Base-by-base conservation (phyloP, 2,797 vertebrate species). In the Urophycis tenuis region DNA sequence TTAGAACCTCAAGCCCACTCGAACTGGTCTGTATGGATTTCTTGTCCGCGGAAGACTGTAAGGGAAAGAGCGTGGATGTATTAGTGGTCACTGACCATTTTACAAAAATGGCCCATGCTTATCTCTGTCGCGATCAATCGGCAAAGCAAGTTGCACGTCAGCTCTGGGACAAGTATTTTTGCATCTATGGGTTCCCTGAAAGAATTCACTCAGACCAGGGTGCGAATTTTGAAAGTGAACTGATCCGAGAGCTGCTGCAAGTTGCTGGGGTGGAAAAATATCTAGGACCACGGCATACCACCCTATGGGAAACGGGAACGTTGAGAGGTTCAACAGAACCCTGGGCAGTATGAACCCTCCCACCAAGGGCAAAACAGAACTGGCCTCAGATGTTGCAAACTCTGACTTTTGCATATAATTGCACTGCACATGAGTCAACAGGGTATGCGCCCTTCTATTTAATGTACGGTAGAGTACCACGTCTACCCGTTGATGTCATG, bases 21-120 rank as follows among this genome's bases (percentile, higher is more conserved):
- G 49, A 83, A 25, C 19, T 83, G 31, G 82, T 81, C 15, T 83
- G 77, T 32, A 75, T 83, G 3, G 77, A 81, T 22, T 83, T 77
- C 75, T 82, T 78, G 75, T 67, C 29, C 19, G 69, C 77, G 15
- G 82, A 83, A 39, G 77, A 75, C 25, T 9, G 11, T 15, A 79
- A 79, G 1, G 41, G 81, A 31, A n/a, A 14, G 12, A 75, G 45
- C 6, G 70, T 79, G 3, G 71, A 77, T 67, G 80, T 79, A 34
- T 34, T 83, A 11, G 82, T 81, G 15, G n/a, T 78, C 3, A 80
- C 79, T 17, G 77, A 83, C 67, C 77, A 78, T 41, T 78, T 80
- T 30, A 82, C 36, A 9, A 78, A 74, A 35, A n/a, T 78, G 34
- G 74, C 76, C 4, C 67, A 81, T 69, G 67, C 33, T 3, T n/a